Base-by-base conservation (phyloP, 2,888 invertebrate species). In the Amphimallon solstitiale region DNA sequence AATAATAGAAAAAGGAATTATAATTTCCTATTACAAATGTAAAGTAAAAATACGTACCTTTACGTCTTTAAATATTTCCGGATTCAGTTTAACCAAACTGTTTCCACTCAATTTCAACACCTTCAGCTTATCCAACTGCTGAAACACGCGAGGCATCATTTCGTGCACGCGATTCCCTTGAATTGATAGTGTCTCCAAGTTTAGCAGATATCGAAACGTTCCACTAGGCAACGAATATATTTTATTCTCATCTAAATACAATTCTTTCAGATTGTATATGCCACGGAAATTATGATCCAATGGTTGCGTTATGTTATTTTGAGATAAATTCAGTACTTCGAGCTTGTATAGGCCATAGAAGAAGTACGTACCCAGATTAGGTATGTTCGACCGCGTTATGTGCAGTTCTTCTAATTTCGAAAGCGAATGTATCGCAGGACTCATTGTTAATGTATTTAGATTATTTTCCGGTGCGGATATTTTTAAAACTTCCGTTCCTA, bases 201-300 rank as follows among this genome's bases (percentile, higher is more conserved):
- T 89, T 74, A 87, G 84, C 65, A 92, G 84, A 78, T 90, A 86
- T 65, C 88, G 85, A 79, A 94, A 94, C 7, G 90, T 89, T 69
- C 90, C 92, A 75, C 92, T 93, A 21, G 92, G 90, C 85, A 92
- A 88, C 71, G 90, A 88, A 73, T 88, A 86, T 72, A 94, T 93
- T 75, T 88, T 85, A 81, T 94, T 94, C 76, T 91, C 88, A 73
- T 92, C 90, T 72, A 94, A 85, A 81, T 90, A 86, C 71, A 94
- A 83, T 69, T 89, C 89, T 51, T 87, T 86, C 64, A 94, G 84
- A 77, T 89, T 88, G 70, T 88, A 86, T 75, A 93, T 85, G 7
- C 92, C 93, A 48, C 89, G 85, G 79, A 94, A 94, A 80, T 92
- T 92, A 68, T 88, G 88, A 65, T 89, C 88, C 68, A 86, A 84